Percentiles rank a stretch among this genome's conserved stretches.
These are phyloP conservation scores for Channallabes apus DNA, from an alignment of 2,797 vertebrate species.

Conservation along the genomic window DNA sequence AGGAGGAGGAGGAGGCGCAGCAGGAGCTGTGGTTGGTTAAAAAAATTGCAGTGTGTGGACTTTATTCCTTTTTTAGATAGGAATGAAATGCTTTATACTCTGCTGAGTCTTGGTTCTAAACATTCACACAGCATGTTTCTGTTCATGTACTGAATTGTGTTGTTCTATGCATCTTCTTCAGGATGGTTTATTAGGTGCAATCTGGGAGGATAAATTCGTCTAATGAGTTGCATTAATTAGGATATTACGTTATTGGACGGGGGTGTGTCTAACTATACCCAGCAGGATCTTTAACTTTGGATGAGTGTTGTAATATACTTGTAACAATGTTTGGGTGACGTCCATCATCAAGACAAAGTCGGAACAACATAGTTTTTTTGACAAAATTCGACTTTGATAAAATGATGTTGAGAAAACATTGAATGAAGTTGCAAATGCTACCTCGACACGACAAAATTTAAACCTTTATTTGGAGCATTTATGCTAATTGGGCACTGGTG, in stretches of 20 bases:
- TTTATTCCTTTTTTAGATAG: neutral
- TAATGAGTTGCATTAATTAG: neutral
- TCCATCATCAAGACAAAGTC: too few species aligned
- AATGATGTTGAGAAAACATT: too few species aligned
- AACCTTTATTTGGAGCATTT: too few species aligned
- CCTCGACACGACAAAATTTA: too few species aligned
- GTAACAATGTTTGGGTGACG: too few species aligned
- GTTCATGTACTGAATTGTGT: neutral
- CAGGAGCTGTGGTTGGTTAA: conserved; percentile 10
- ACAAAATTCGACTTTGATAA: too few species aligned
- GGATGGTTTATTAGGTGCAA: neutral
- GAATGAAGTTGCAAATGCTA: too few species aligned
- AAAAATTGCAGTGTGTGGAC: neutral
- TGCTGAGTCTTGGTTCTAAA: neutral
- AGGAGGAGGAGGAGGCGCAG: conserved; percentile 60
- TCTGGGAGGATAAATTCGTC: neutral
- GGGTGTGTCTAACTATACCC: neutral
- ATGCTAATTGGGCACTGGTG: too few species aligned
- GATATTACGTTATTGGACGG: neutral
- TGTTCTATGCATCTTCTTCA: neutral
- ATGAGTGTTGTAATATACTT: too few species aligned
- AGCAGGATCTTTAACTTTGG: too few species aligned
- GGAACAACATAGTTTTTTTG: too few species aligned
- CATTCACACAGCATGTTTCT: neutral
- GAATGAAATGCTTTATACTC: neutral